Evolutionary conservation across 2,888 invertebrate species (phyloP).

Genomic region (Mechanitis mazaeus): DNA sequence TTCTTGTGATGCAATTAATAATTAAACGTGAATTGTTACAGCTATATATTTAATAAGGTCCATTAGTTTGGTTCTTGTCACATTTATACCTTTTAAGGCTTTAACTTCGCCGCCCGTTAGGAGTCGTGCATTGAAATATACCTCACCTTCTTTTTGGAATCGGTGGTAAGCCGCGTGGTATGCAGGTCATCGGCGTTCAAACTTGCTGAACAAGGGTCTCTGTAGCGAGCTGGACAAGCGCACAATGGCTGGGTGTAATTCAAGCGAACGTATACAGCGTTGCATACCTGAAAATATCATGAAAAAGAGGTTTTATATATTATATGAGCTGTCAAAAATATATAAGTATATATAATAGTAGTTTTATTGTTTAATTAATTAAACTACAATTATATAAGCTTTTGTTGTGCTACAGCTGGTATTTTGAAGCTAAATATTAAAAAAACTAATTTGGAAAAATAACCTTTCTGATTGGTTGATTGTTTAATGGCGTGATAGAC

Average conservation of each 20-base stretch:
- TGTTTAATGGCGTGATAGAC: no score
- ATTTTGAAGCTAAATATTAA: no score
- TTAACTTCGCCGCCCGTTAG: constrained; percentile 21
- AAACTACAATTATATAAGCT: no score
- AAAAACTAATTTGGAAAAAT: no score
- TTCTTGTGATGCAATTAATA: constrained; percentile 11
- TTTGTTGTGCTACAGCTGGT: no score
- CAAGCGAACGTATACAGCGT: constrained; percentile 92
- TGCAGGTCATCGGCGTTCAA: constrained; percentile 93
- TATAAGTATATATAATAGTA: no score
- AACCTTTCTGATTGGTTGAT: no score
- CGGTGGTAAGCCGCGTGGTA: constrained; percentile 92
- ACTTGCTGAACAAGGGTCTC: constrained; percentile 94
- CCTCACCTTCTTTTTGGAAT: constrained; percentile 87
- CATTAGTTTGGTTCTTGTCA: constrained; percentile 6
- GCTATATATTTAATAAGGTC: constrained; percentile 9
- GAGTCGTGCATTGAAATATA: constrained; percentile 10
- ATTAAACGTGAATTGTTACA: no score
- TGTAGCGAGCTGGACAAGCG: constrained; percentile 91
- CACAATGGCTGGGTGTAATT: constrained; percentile 96
- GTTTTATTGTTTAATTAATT: no score
- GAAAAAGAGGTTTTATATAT: no score
- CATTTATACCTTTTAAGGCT: constrained; percentile 20
- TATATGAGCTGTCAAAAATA: no score
- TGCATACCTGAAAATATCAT: constrained; percentile 82